These are phyloP conservation scores for Pocillopora verrucosa DNA, from an alignment of 64 coral and sea anemone species.

Conservation along the genomic window DNA sequence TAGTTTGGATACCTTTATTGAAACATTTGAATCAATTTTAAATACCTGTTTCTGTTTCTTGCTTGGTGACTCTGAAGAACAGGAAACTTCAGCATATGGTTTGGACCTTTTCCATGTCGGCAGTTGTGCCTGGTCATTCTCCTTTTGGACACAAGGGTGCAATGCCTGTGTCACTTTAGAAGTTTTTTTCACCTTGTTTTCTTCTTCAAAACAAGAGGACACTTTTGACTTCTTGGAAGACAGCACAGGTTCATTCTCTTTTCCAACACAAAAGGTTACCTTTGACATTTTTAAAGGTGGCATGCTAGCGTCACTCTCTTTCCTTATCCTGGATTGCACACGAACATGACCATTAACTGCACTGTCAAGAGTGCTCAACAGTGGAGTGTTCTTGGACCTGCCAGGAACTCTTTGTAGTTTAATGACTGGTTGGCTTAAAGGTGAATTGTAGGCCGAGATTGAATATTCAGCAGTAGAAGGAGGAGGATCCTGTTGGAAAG, in stretches of 20 bases:
- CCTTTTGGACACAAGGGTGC: background rate
- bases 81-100: background rate
- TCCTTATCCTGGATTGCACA: background rate
- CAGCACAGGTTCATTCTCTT: no score
- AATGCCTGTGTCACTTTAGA: background rate
- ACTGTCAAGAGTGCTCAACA: background rate
- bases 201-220: no score
- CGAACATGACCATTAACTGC: no score
- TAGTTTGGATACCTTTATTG: background rate
- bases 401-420: constrained; percentile 31
- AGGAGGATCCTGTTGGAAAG: constrained; percentile 19
- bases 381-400: constrained; percentile 21
- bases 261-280: no score
- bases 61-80: background rate
- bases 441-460: constrained; percentile 40
- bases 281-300: background rate
- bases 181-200: background rate
- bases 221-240: no score
- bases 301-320: background rate
- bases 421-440: background rate
- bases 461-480: constrained; percentile 7
- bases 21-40: background rate
- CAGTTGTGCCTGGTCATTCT: background rate
- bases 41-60: constrained; percentile 35
- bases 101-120: background rate